Evolutionary conservation across 2,113 vertebrate genomes (phyloP).

Genomic region (Prolemur simus): DNA sequence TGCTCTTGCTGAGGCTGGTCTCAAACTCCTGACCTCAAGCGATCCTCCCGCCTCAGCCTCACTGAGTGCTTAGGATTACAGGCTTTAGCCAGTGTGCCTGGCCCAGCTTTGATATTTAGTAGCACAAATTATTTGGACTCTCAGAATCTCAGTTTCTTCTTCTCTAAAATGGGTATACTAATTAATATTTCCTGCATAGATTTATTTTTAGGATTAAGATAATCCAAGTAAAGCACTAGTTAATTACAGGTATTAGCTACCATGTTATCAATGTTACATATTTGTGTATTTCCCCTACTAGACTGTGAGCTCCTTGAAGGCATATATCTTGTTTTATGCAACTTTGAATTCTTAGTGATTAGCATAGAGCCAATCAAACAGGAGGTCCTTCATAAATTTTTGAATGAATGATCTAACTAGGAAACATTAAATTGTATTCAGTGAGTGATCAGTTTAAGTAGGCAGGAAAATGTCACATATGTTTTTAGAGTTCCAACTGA

Average conservation of each 20-base stretch:
- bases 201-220: background rate
- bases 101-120: background rate
- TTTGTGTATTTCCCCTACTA: background rate
- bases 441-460: background rate
- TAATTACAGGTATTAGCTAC: background rate
- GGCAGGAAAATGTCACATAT: background rate
- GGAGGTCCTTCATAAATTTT: background rate
- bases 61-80: too few species aligned
- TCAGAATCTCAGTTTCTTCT: conserved; percentile 27
- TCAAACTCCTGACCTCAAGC: too few species aligned
- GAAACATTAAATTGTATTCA: background rate
- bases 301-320: background rate
- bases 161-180: background rate
- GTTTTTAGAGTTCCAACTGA: background rate
- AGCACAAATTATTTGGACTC: background rate
- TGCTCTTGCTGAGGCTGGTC: too few species aligned
- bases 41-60: too few species aligned
- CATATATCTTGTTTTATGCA: background rate
- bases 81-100: too few species aligned
- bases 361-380: background rate
- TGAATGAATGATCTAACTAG: background rate
- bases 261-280: background rate
- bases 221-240: background rate
- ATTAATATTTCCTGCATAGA: background rate
- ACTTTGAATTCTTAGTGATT: background rate